Evolutionary conservation across 2,113 vertebrate species (phyloP), one percentile per base, ranked within the genome.

Genomic region (Ptyas mucosa): DNA sequence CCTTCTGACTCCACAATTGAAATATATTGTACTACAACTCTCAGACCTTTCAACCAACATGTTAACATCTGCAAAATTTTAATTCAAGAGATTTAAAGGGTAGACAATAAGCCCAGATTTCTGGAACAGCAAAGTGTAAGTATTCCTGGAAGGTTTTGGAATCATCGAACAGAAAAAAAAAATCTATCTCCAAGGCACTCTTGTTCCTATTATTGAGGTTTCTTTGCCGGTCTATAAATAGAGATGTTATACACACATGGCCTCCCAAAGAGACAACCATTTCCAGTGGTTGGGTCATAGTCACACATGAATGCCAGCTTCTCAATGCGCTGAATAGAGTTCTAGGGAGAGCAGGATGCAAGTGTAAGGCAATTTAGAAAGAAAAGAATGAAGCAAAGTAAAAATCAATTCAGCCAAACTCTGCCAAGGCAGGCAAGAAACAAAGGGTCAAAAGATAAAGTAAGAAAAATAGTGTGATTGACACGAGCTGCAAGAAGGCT

Each of bases 361-460:
- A 94, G 92, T 0, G 8, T 91, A 95, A 94, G 95, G 93, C 93
- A 95, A 92, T 90, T 94, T 0, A 0, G 88, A 95, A 95, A 95
- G 61, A 95, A 95, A 94, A 89, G 90, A 69, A 91, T 85, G 94
- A 94, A 93, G 86, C 95, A 92, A 96, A 95, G 1, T 24, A 54
- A 88, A 92, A 96, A 95, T 97, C 96, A 95, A 97, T 97, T 96
- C 94, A 57, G 89, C 89, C 91, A 88, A 95, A 95, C 91, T 0
- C 9, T 91, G 88, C 5, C 89, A 95, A 93, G 94, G 93, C 94
- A 96, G 85, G 89, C 81, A 91, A 95, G 94, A 96, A 95, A 96
- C 95, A 96, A 96, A 96, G 96, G 95, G 95, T 97, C 96, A 97
- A 94, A 87, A 95, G 96, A 96, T 91, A 95, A 95, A 96, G 92